Base-by-base conservation (phyloP, 2,113 vertebrate genomes). In the Narcine bancroftii region DNA sequence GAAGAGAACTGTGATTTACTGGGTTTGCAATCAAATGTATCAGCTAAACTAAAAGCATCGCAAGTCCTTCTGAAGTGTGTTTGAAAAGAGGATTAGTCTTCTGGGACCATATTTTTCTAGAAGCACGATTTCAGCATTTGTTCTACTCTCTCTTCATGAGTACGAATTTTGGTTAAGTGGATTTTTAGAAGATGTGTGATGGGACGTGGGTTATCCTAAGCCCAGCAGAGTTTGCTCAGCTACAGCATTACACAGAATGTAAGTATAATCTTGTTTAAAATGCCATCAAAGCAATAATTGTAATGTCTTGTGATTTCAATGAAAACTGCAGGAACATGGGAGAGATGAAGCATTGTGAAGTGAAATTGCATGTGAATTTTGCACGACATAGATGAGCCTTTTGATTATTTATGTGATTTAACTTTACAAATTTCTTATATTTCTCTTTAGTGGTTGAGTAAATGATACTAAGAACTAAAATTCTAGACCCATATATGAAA, bases 181-280 rank as follows among this genome's bases (percentile, higher is more conserved):
- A 91, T 91, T 45, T 91, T 45, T 91, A 47, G 65, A 97, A 96
- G 81, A 99, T 99, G 98, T 96, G 95, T 0, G 96, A 97, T 94
- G 94, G 94, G 4, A 94, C 50, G 92, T 99, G 98, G 97, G 96
- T 97, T 92, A 97, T 97, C 26, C 96, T 99, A 94, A 98, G 97
- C 93, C 97, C 98, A 0, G 92, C 97, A 0, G 98, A 99, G 94
- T 99, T 99, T 60, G 94, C 94, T 92, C 98, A 99, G 93, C 97
- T 99, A 89, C 98, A 99, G 93, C 96, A 99, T 93, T 99, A 99
- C 95, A 97, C 97, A 0, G 97, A 98, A 92, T 99, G 98, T 99
- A 94, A 99, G 98, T 98, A 95, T 76, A 19, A 6, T 47, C 39
- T 91, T 33, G 10, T 47, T 47, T 47, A 2, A 33, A 91, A 3